These are phyloP conservation scores for Triplophysa rosa DNA, from an alignment of 2,113 vertebrate species.

Conservation along the genomic window DNA sequence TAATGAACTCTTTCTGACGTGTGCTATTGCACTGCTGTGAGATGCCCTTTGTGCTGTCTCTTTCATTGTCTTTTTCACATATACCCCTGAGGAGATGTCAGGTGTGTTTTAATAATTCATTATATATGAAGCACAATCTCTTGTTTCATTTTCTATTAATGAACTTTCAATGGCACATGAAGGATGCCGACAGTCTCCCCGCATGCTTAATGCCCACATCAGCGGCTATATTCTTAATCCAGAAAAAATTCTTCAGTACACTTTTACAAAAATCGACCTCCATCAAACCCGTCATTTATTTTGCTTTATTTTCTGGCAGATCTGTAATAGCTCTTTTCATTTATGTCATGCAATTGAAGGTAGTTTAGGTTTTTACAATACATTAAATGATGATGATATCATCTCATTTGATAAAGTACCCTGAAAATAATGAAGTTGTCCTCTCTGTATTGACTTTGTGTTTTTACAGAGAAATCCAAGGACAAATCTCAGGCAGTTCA, in stretches of 20 bases:
- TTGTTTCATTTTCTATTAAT: conserved; percentile 69
- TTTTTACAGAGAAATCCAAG: conserved; percentile 68
- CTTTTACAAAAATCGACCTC: not conserved
- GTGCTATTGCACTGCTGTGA: not conserved
- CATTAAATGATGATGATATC: not conserved
- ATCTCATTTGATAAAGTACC: not conserved
- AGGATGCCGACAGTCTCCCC: conserved; percentile 57
- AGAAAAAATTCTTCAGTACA: not conserved
- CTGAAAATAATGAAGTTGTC: not conserved
- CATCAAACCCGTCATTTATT: not conserved
- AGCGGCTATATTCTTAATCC: conserved; percentile 48
- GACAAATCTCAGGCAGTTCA: conserved; percentile 62
- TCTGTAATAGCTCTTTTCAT: not conserved
- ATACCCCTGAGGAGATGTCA: conserved; percentile 53
- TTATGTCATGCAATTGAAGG: not conserved
- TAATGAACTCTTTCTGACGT: too few species aligned
- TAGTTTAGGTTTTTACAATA: too few species aligned
- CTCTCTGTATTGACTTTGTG: conserved; percentile 4
- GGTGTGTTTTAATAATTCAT: conserved; percentile 71
- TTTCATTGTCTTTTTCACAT: conserved; percentile 41
- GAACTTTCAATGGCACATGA: conserved; percentile 65
- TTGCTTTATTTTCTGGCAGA: not conserved
- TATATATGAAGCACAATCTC: conserved; percentile 59
- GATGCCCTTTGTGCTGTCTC: conserved; percentile 34
- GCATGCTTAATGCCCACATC: conserved; percentile 62